Evolutionary conservation across 2,888 invertebrate genomes (phyloP), one percentile per base, ranked within the genome.

Genomic region (Amphipyra tragopoginis): DNA sequence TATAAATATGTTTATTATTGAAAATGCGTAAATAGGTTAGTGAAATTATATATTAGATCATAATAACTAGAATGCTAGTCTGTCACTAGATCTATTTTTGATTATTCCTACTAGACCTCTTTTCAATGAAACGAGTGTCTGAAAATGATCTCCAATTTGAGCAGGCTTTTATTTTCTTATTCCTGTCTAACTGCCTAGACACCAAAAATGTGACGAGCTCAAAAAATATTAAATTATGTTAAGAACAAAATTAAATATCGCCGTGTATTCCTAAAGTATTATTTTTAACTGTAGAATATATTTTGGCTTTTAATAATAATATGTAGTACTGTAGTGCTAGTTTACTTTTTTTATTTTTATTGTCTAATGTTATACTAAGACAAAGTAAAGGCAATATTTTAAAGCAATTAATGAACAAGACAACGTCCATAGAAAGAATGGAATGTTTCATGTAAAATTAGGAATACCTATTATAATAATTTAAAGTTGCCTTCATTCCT

Each of bases 401-500:
- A 21, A 70, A 72, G 60, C 51, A 66, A 66, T 65, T 65, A 54
- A 54, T 63, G 43, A 64, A 53, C 38, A 49, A 66, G 38, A 49
- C 49, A 42, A 58, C 49, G 49, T 65, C 38, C 52, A 55, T 10
- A 11, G 9, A 48, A 54, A 65, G 15, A 63, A 68, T 68, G 59
- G 54, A 52, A 70, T 65, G 52, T 56, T 72, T 63, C 50, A 58
- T 59, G 65, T 70, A 14, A 62, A 47, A 21, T 26, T 61, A 66
- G 42, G 44, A 50, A 38, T 69, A 70, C 21, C 15, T 64, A 60
- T 65, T 61, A 61, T 71, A 80, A 75, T 80, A 67, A 66, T 81
- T 84, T 80, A 66, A 82, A 78, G 78, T 77, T 85, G 87, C 86
- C 85, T 87, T 86, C 81, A 81, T 70, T 76, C 63, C 44, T 80